Evolutionary conservation across 2,797 vertebrate genomes (phyloP).

Genomic region (Rhadinocentrus ornatus): DNA sequence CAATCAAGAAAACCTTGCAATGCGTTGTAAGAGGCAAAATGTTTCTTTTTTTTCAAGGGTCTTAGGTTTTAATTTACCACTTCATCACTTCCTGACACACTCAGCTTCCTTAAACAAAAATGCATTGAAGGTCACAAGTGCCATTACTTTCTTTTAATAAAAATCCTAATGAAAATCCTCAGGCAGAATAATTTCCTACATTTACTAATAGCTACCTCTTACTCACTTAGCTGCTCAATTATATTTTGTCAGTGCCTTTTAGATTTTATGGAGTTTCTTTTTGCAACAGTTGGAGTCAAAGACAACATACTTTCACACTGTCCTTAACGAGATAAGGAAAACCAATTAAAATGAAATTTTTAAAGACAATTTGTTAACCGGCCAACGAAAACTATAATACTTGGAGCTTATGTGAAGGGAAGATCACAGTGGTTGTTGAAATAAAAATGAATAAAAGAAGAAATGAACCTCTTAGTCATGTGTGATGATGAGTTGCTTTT

Average conservation of each 20-base stretch:
- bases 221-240: not conserved
- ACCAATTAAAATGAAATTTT: no score
- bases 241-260: not conserved
- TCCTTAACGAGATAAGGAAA: not conserved
- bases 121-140: not conserved
- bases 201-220: not conserved
- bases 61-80: conserved; percentile 29
- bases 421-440: no score
- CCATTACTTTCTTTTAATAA: not conserved
- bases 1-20: not conserved
- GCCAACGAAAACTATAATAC: no score
- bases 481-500: not conserved
- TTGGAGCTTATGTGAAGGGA: no score
- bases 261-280: not conserved
- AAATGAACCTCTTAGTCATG: not conserved
- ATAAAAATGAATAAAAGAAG: not conserved
- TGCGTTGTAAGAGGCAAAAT: not conserved
- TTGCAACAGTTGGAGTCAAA: not conserved
- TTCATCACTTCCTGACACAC: conserved; percentile 16
- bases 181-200: not conserved
- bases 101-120: conserved; percentile 2
- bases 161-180: not conserved
- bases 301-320: not conserved
- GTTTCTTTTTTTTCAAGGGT: conserved; percentile 4
- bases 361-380: no score